Evolutionary conservation across 2,797 vertebrate genomes (phyloP), one percentile per base, ranked within the genome.

Genomic region (Perdix hodgsoniae): DNA sequence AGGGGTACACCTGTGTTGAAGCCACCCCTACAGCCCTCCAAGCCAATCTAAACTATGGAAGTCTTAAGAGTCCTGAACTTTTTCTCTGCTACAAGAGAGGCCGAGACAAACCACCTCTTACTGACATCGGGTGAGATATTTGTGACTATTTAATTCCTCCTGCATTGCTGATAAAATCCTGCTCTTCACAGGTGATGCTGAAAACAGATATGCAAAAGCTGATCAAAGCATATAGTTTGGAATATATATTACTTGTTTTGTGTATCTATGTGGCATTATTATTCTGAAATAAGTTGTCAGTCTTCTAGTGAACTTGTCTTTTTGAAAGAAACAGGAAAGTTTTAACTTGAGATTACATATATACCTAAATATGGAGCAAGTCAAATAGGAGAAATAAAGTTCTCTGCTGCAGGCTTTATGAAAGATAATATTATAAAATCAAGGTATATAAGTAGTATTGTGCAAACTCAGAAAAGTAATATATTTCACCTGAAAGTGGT

Each of bases 21-120:
- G 97, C 94, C 95, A 99, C 99, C 37, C 98, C 98, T 93, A 98
- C 98, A 61, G 98, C 98, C 54, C 99, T 99, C 93, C 99, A 98
- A 29, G 99, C 99, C 91, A 99, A 99, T 96, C 98, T 99, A 77
- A 99, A 99, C 95, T 99, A 99, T 87, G 99, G 99, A 96, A 99
- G 99, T 93, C 97, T 99, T 8, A 99, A 99, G 98, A 99, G 99
- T 95, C 99, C 99, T 6, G 99, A 99, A 96, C 98, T 99, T 91
- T 99, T 99, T 89, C 97, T 99, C 83, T 99, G 99, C 97, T 99
- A 99, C 93, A 99, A 98, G 97, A 98, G 99, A 92, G 98, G 98
- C 31, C 98, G 98, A 37, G 98, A 98, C 81, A 99, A 99, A 93
- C 96, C 98, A 70, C 99, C 99, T 2, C 98, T 99, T 91, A 99